Base-by-base conservation (phyloP, 2,113 vertebrate species). In the Sinocyclocheilus maitianheensis region DNA sequence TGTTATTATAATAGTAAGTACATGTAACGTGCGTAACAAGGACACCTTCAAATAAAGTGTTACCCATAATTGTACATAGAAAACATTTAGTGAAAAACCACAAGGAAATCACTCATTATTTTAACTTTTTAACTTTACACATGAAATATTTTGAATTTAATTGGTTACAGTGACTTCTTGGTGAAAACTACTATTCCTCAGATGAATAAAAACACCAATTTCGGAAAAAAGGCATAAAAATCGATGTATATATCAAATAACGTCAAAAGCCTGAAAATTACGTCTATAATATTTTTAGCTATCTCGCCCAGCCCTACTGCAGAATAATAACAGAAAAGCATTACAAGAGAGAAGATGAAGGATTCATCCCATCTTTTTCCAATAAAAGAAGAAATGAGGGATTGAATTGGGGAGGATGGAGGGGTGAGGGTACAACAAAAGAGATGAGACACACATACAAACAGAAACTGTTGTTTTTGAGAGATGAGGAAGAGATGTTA, bases 341-440 rank as follows among this genome's bases (percentile, higher is more conserved):
- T 89, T 89, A 87, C 71, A 86, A 86, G 91, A 91, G 90, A 94
- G 92, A 92, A 69, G 92, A 93, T 94, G 94, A 95, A 93, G 93
- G 93, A 94, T 94, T 95, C 89, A 87, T 90, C 88, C 93, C 91
- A 92, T 94, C 90, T 94, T 92, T 93, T 94, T 93, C 93, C 92
- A 94, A 95, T 95, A 95, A 95, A 94, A 89, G 90, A 86, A 84
- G 91, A 90, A 93, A 93, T 91, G 92, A 92, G 93, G 93, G 93
- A 94, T 89, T 82, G 90, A 71, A 88, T 90, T 87, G 77, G 69
- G 69, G 86, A 89, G 91, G 86, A 90, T 87, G 84, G 14, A 71
- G 85, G 72, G 80, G 77, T 26, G 77, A 72, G 78, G 62, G 48
- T 51, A 84, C 86, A 79, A 83, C 83, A 65, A 85, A 62, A 69